Evolutionary conservation across 2,797 vertebrate genomes (phyloP), one percentile per base, ranked within the genome.

Genomic region (Cryptoblepharus egeriae): DNA sequence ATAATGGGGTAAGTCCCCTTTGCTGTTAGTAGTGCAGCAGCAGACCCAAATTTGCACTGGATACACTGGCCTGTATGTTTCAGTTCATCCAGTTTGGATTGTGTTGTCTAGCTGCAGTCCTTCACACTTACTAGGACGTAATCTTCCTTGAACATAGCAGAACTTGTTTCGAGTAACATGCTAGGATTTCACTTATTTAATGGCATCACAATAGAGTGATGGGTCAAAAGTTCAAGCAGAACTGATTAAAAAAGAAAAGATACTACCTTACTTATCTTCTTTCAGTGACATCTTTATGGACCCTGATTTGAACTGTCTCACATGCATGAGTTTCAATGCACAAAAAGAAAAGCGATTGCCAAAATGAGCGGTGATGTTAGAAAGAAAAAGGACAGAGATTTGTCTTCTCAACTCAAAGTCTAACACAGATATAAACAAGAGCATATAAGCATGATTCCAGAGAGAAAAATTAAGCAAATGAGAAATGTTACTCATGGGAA

Each of bases 391-490:
- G 13, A 28, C 0, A 75, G 1, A 73, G 2, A 61, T 49, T 58
- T 0, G 28, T 78, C 87, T 79, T 1, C 82, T 61, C 12, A 4
- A 77, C 89, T 80, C 26, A 67, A n/a, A 69, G 28, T 83, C 77
- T 60, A 68, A 77, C 30, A 16, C 32, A 64, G 15, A 49, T 84
- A 10, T 68, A 24, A 52, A 39, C 11, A 71, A 52, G 0, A 61
- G 2, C 15, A 60, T 18, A 71, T 86, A 81, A 83, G 58, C 49
- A 2, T 45, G 67, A 85, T 84, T 91, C 58, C 58, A 57, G 81
- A 52, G 65, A 83, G 61, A 72, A 86, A 73, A 82, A 65, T 78
- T 79, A 90, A 75, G 58, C 24, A 71, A 83, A 84, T 77, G 39
- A 79, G 28, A n/a, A 86, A 26, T 84, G 52, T 30, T 79, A 57